phyloP scores from a whole-genome alignment of 2,797 vertebrate species.

The Tapera naevia region DNA sequence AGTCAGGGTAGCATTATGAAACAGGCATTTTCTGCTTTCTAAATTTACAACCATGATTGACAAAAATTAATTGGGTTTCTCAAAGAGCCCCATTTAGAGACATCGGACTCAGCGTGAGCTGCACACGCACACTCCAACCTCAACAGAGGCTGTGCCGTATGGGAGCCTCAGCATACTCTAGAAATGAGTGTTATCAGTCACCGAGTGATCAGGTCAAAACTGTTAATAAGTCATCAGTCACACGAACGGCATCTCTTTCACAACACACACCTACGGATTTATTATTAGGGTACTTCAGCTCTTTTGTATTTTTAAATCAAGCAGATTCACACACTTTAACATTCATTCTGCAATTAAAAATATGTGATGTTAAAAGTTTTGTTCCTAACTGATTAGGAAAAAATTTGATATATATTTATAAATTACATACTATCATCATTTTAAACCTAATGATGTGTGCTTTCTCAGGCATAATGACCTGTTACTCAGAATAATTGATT shows the following conservation, averaged over 20 bases:
- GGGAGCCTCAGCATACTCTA: neutral
- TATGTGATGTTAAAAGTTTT: neutral
- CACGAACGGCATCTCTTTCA: neutral
- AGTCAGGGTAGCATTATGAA: conserved; percentile 25
- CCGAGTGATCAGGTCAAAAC: conserved; percentile 38
- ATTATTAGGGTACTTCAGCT: conserved; percentile 15
- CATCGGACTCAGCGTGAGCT: neutral
- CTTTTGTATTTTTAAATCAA: conserved; percentile 42
- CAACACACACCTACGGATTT: conserved; percentile 32
- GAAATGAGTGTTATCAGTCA: conserved; percentile 48
- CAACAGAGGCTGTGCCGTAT: neutral
- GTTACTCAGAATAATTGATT: conserved; percentile 33
- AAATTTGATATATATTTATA: neutral
- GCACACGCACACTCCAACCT: neutral
- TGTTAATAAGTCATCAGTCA: conserved; percentile 61
- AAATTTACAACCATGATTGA: conserved; percentile 24
- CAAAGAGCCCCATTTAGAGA: conserved; percentile 18
- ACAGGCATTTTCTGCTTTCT: conserved; percentile 10
- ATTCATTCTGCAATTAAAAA: conserved; percentile 27
- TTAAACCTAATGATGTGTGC: conserved; percentile 17
- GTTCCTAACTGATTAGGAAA: conserved; percentile 13
- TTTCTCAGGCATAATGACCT: conserved; percentile 22
- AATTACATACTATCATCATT: neutral
- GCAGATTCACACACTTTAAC: conserved; percentile 13
- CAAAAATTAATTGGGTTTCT: neutral